These are phyloP conservation scores for Pristionchus mayeri DNA, from an alignment of 2,888 invertebrate species.

Conservation along the genomic window DNA sequence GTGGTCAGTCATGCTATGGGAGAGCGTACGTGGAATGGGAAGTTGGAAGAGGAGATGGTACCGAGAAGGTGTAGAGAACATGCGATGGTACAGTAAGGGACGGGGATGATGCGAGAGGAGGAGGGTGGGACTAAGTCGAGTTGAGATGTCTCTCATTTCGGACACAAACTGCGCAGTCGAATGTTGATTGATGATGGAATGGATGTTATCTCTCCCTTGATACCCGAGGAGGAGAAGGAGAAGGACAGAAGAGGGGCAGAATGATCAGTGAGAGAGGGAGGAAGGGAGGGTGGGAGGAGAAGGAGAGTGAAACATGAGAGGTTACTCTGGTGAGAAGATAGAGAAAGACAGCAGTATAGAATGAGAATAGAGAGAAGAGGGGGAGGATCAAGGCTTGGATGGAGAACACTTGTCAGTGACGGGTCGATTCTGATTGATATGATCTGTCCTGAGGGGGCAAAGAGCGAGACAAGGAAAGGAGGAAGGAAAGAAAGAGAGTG, in stretches of 20 bases:
- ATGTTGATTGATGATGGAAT: conserved; percentile 40
- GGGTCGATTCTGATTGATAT: conserved; percentile 16
- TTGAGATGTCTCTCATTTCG: conserved; percentile 23
- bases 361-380: conserved; percentile 15
- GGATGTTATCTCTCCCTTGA: conserved; percentile 50
- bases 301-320: conserved; percentile 42
- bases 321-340: conserved; percentile 17
- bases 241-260: conserved; percentile 27
- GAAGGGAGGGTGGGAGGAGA: not conserved
- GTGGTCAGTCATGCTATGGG: not conserved
- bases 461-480: not conserved
- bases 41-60: not conserved
- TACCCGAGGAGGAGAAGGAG: not conserved
- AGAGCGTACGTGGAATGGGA: too few relatives aligned
- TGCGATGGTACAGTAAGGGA: conserved; percentile 24
- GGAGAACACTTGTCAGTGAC: conserved; percentile 26
- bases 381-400: not conserved
- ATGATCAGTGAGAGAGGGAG: conserved; percentile 31
- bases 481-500: not conserved
- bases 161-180: conserved; percentile 33
- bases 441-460: not conserved
- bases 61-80: conserved; percentile 14
- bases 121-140: not conserved
- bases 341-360: not conserved
- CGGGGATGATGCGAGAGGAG: not conserved